Evolutionary conservation across 2,113 vertebrate species (phyloP).

Genomic region (Dipodomys ordii): DNA sequence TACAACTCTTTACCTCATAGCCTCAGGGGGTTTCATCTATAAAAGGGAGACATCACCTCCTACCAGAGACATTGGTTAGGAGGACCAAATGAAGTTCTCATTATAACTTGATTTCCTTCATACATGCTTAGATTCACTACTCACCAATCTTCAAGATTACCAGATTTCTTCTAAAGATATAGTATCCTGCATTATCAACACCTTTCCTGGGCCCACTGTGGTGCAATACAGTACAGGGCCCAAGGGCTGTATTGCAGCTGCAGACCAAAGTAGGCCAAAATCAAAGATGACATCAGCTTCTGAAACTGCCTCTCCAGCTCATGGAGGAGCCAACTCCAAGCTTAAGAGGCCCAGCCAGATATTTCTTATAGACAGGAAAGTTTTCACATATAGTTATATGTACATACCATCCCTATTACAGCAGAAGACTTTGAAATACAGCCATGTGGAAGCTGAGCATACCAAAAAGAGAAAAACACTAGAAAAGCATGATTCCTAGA

Average conservation of each 20-base stretch:
- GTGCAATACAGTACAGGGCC: neutral
- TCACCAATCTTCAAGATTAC: neutral
- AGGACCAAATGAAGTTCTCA: neutral
- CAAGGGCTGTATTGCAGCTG: neutral
- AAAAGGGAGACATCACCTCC: conserved; percentile 46
- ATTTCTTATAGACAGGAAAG: neutral
- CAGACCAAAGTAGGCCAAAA: neutral
- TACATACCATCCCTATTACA: neutral
- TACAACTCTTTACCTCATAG: conserved; percentile 15
- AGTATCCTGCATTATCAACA: neutral
- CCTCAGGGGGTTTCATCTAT: neutral
- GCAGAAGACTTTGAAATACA: neutral
- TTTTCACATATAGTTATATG: neutral
- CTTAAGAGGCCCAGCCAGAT: neutral
- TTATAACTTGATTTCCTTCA: conserved; percentile 54
- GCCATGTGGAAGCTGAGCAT: neutral
- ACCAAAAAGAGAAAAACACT: neutral
- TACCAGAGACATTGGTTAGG: neutral
- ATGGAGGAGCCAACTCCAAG: neutral
- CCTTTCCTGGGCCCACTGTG: neutral
- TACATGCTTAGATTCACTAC: conserved; percentile 14
- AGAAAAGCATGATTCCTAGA: neutral
- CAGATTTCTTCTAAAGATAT: conserved; percentile 32
- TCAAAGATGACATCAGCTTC: neutral
- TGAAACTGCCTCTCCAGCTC: conserved; percentile 15